Base-by-base conservation (phyloP, 2,888 invertebrate species). In the Hypolimnas misippus region DNA sequence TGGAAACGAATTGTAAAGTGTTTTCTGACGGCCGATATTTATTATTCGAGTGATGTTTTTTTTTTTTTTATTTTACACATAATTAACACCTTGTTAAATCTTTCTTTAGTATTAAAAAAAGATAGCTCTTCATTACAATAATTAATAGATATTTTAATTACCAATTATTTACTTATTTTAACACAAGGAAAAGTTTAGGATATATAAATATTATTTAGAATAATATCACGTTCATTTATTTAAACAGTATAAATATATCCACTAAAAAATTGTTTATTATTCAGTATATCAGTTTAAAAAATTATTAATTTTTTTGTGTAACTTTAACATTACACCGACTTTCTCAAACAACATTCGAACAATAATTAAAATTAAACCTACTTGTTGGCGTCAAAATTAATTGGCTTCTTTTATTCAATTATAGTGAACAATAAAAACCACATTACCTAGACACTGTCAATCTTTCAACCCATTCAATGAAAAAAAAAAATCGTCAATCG, bases 1-100 rank as follows among this genome's bases (percentile, higher is more conserved):
- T 82, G 78, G 82, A 81, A 84, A 83, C 84, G 83, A 88, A 87
- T 87, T 74, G 76, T 73, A 82, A 83, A 84, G 81, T 83, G 79
- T 81, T 81, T 78, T 78, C 77, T 81, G 86, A 85, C 83, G 76
- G 80, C 75, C 75, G 70, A 78, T 81, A 83, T 86, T 84, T 79
- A 75, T 70, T 71, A 70, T 71, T 68, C 54, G 62, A 61, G 63
- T 61, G 51, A 65, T 59, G 51, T 8, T 29, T 46, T 57, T 57
- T 57, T 57, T 38, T 54, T 57, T 50, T 35, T 29, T 42, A n/a
- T 57, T 61, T 64, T 64, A 38, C 56, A 35, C 16, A 14, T 40
- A 44, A 57, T 54, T 49, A 55, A 65, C 54, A 51, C 50, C 50
- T 65, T 62, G 62, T 65, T 57, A 49, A 33, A 31, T 53, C 19